Percentiles rank a stretch among this genome's conserved stretches.
phyloP scores from a whole-genome alignment of 2,113 vertebrate genomes.

The Apodemus speciosus region DNA sequence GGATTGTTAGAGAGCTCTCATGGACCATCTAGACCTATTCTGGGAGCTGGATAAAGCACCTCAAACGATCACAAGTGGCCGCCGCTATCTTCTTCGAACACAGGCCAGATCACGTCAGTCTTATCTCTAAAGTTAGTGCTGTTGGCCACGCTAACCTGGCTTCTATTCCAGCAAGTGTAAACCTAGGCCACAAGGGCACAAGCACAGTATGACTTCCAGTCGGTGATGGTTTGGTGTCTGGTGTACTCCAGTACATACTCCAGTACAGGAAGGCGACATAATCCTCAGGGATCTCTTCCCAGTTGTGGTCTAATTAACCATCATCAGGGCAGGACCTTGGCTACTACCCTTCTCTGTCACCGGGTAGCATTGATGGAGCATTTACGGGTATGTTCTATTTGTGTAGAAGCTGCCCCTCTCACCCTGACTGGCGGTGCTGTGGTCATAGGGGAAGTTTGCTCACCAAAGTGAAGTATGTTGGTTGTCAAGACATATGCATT shows the following conservation, averaged over 20 bases:
- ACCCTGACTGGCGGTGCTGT: fast-evolving
- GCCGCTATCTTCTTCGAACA: background rate
- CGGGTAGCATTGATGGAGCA: background rate
- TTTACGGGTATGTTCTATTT: background rate
- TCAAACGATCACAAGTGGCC: background rate
- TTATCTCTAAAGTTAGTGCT: background rate
- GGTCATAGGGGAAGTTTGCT: background rate
- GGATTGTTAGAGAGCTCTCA: background rate
- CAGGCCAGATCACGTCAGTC: background rate
- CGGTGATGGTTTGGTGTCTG: background rate
- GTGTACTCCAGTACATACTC: background rate
- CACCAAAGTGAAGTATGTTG: background rate
- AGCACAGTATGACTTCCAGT: background rate
- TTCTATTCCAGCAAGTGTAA: fast-evolving
- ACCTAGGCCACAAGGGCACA: background rate
- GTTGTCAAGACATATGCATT: background rate
- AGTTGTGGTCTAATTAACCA: background rate
- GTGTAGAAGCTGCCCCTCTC: background rate
- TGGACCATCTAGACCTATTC: background rate
- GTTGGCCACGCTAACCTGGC: background rate
- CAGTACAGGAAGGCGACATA: background rate
- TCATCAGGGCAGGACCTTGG: background rate
- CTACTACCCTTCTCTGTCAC: background rate
- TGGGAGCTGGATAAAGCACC: background rate
- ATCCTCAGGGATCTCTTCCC: background rate